phyloP scores from a whole-genome alignment of 2,888 invertebrate species.

The Patella caerulea region DNA sequence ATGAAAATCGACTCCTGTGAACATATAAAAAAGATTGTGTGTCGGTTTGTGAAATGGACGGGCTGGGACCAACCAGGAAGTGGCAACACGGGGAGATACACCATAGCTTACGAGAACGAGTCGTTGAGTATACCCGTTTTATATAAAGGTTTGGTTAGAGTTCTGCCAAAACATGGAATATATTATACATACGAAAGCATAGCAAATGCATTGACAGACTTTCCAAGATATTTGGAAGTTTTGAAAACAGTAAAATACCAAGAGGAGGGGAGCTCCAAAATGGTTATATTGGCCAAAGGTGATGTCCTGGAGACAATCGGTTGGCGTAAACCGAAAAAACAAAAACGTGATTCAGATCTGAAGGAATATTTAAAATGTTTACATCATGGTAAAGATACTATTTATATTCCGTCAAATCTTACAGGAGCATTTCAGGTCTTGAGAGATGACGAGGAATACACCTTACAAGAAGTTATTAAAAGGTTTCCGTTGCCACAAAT shows the following conservation, averaged over 20 bases:
- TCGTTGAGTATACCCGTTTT: slow-evolving; percentile 13
- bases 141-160: slow-evolving; percentile 16
- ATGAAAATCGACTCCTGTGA: slow-evolving; percentile 24
- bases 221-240: slow-evolving; percentile 15
- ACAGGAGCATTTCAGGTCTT: slow-evolving; percentile 10
- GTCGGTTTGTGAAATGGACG: slow-evolving; percentile 1
- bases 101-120: not conserved
- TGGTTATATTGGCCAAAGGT: not conserved
- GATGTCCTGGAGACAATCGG: not conserved
- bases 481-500: slow-evolving; percentile 21
- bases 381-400: not conserved
- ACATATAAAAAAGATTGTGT: slow-evolving; percentile 1
- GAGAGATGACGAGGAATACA: slow-evolving; percentile 14
- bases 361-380: not conserved
- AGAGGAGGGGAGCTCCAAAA: not conserved
- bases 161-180: slow-evolving; percentile 14
- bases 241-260: not conserved
- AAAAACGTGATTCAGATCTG: not conserved
- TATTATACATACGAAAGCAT: slow-evolving; percentile 13
- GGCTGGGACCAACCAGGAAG: too few relatives aligned
- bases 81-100: not conserved
- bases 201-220: slow-evolving; percentile 14
- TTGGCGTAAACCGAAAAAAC: not conserved
- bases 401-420: slow-evolving; percentile 7
- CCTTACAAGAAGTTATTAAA: slow-evolving; percentile 15